These are phyloP conservation scores for Uria lomvia DNA, from an alignment of 2,113 vertebrate genomes.

Conservation along the genomic window DNA sequence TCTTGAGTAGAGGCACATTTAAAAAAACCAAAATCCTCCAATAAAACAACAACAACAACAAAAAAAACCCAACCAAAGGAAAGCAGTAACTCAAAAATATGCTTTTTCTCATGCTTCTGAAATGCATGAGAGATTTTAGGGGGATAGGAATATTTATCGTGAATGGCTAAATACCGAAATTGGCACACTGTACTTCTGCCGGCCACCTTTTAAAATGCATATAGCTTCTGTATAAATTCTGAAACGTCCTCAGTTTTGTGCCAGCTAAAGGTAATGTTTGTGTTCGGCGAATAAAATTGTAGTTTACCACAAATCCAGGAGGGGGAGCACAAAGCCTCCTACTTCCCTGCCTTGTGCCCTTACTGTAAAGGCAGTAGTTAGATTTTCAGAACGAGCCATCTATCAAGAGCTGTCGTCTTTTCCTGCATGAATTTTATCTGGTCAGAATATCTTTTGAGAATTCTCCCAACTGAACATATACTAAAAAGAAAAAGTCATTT, in stretches of 20 bases:
- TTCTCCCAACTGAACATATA: too few species aligned
- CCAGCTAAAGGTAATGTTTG: rapidly evolving
- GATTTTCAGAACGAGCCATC: background rate
- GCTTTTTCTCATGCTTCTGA: background rate
- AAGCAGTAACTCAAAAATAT: background rate
- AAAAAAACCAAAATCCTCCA: background rate
- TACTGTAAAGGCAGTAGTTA: background rate
- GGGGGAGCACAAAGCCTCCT: slow-evolving; percentile 2
- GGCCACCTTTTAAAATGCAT: background rate
- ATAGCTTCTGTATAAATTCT: background rate
- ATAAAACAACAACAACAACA: background rate
- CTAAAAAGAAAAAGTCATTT: background rate
- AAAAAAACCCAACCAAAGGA: background rate
- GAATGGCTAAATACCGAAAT: background rate
- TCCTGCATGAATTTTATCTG: background rate
- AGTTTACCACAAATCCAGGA: background rate
- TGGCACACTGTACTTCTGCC: background rate
- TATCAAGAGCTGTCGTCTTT: background rate
- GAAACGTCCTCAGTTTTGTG: rapidly evolving
- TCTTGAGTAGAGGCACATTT: background rate
- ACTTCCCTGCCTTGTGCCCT: rapidly evolving
- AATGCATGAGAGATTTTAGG: background rate
- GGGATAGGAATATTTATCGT: background rate
- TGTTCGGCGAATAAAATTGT: background rate
- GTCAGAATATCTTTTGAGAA: background rate